Conservation (phyloP, 2,113 vertebrate genomes). For the Poecile atricapillus region DNA sequence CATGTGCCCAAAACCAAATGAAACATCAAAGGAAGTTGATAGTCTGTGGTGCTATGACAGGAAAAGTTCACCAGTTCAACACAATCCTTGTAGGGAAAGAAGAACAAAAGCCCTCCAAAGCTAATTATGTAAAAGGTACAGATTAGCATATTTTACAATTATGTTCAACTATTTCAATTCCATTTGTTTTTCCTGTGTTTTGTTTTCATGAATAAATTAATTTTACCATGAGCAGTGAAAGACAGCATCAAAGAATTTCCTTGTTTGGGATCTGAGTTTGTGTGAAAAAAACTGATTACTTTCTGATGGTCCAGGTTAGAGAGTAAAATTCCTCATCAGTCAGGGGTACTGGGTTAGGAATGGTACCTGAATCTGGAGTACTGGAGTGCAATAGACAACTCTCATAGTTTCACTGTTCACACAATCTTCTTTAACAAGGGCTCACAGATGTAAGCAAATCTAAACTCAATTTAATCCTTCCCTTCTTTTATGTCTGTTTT, state of each 20-base stretch:
- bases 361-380: not conserved
- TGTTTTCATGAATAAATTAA: not conserved
- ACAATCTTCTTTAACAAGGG: not conserved
- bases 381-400: not conserved
- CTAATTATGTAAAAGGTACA: not conserved
- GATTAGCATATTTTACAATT: not conserved
- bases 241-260: not conserved
- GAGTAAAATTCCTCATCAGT: not conserved
- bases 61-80: not conserved
- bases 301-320: not conserved
- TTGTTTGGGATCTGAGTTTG: not conserved
- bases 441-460: not conserved
- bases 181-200: not conserved
- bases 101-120: not conserved
- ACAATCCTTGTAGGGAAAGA: not conserved
- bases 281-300: not conserved
- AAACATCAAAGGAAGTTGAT: not conserved
- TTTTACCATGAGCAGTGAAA: not conserved
- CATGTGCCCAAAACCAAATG: not conserved
- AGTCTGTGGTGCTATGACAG: rapidly evolving
- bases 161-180: not conserved
- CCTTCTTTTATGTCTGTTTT: not conserved
- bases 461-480: not conserved
- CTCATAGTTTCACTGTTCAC: not conserved
- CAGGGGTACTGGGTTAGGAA: not conserved